phyloP scores from a whole-genome alignment of 2,888 invertebrate species.

The Rhorus exstirpatorius region DNA sequence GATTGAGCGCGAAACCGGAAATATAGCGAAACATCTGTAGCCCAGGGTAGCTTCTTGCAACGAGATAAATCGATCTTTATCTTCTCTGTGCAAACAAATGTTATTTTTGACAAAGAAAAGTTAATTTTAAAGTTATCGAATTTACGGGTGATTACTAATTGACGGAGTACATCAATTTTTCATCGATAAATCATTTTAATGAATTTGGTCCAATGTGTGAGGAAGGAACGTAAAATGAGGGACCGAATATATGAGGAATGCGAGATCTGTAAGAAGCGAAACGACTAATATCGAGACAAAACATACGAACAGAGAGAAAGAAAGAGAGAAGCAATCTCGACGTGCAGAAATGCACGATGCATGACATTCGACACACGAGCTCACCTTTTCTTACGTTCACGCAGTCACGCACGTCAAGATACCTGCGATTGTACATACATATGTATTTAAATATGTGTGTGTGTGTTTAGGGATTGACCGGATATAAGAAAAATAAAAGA shows the following conservation, averaged over 20 bases:
- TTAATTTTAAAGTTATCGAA: background rate
- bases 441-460: background rate
- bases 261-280: too few species aligned
- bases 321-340: constrained; percentile 46
- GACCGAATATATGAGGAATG: too few species aligned
- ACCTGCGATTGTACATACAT: constrained; percentile 4
- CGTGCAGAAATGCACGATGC: constrained; percentile 64
- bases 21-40: constrained; percentile 17
- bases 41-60: background rate
- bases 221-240: too few species aligned
- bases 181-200: too few species aligned
- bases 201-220: too few species aligned
- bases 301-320: background rate
- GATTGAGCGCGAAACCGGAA: constrained; percentile 61
- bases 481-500: background rate
- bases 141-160: too few species aligned
- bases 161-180: too few species aligned
- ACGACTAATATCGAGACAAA: too few species aligned
- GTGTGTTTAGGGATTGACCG: background rate
- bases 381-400: constrained; percentile 51
- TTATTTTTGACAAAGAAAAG: background rate
- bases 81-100: background rate
- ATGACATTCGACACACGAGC: constrained; percentile 63
- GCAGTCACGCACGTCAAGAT: background rate
- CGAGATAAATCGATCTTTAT: constrained; percentile 26